Conservation (phyloP, 2,888 invertebrate genomes). For the Eueremaeus valkanovi region DNA sequence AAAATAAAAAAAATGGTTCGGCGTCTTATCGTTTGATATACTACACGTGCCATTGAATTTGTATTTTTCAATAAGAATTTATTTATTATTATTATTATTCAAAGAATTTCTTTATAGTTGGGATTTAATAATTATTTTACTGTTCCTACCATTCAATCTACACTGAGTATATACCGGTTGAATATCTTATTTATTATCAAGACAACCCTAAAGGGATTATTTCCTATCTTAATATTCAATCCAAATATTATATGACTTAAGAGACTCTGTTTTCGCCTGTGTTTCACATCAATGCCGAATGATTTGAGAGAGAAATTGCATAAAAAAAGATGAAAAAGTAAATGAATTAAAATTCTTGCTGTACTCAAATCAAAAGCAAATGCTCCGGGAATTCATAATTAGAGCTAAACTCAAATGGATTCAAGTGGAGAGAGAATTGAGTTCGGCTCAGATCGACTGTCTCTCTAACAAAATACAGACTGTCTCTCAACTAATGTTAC, state of each 20-base stretch:
- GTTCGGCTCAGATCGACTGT: too few relatives aligned
- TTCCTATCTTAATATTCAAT: neutral
- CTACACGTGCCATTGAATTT: neutral
- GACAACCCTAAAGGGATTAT: neutral
- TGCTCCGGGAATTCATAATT: constrained; percentile 3
- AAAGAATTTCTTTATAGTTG: neutral
- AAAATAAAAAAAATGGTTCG: neutral
- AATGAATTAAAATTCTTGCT: neutral
- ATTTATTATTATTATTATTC: neutral
- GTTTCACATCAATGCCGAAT: neutral
- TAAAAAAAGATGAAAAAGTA: neutral
- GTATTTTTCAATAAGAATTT: neutral
- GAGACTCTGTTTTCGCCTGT: neutral
- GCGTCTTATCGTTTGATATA: neutral
- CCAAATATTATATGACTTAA: neutral
- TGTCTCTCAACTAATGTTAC: too few relatives aligned
- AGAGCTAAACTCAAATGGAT: neutral
- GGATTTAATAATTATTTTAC: neutral
- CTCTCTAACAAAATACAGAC: too few relatives aligned
- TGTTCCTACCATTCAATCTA: neutral
- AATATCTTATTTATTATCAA: constrained; percentile 6
- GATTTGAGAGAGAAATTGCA: neutral
- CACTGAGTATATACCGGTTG: neutral
- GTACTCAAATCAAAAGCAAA: neutral
- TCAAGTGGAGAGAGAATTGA: neutral